Evolutionary conservation across 2,797 vertebrate species (phyloP), one percentile per base, ranked within the genome.

Genomic region (Steatocranus sp.): DNA sequence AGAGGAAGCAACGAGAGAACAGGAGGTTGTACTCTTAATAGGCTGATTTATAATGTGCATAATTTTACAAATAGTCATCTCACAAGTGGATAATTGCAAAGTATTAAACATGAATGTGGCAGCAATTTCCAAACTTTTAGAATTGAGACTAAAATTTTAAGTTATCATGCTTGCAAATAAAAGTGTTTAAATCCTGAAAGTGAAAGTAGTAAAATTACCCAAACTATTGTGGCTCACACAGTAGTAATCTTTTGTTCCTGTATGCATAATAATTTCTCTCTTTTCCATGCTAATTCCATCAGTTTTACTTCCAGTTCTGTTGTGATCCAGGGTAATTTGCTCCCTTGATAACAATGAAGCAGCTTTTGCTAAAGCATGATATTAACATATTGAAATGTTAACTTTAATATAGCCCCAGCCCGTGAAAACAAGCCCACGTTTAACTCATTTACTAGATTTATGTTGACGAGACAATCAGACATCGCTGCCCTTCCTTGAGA

Each of bases 21-120:
- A 68, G 63, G 20, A 68, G 63, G 20, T 43, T 68, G n/a, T 43
- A 17, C 43, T 73, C 17, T n/a, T 48, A 48, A 73, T 73, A 61
- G 90, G 41, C 43, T 51, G 32, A 88, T 85, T 85, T 68, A 78
- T 80, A 78, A 83, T 87, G 86, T 85, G 61, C 81, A 80, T 80
- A 41, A 41, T 76, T 76, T 76, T 27, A 27, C 11, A 49, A 48
- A 32, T 48, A 30, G 27, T 73, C 66, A 48, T 27, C 41, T 73
- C 68, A 48, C 41, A 30, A 48, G 43, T 0, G 2, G 25, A 8
- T 49, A 48, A 73, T 32, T 32, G 43, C 17, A 73, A 73, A 48
- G 41, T 30, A 32, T n/a, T 48, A 73, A 18, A 49, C 3, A 18
- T 73, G 68, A 49, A 30, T n/a, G 17, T n/a, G 1, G 41, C 66